Evolutionary conservation across 2,797 vertebrate species (phyloP), one percentile per base, ranked within the genome.

Genomic region (Chaetodon trifasciatus): DNA sequence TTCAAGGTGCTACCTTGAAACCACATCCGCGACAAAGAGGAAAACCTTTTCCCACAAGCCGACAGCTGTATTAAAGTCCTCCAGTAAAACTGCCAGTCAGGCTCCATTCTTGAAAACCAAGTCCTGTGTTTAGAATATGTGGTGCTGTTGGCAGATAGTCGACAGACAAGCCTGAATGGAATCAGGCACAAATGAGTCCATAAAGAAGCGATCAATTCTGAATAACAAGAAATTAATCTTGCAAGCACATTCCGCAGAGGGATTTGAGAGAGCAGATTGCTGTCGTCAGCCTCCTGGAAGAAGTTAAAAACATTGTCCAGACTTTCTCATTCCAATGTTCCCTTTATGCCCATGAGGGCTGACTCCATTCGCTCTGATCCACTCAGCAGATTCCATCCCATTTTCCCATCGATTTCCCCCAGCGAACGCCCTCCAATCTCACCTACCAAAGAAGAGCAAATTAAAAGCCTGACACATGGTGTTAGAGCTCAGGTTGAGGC

Each of bases 351-450:
- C 91, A 89, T 28, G 89, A 92, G 93, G 71, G 44, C 84, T 72
- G 85, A 91, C 81, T 91, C 81, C 86, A 85, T 88, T 88, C 79
- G 61, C 87, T 73, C 50, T 84, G 77, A 92, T 94, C 90, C 91
- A 94, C 90, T 95, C 93, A 90, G 91, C 92, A 93, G 89, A 93
- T 94, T 93, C 90, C 83, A 86, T 84, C 73, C 88, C 84, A 89
- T 92, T 94, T 94, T 91, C 82, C 83, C 87, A 93, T 94, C 78
- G 89, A 93, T 94, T 93, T 93, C 89, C 89, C 89, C 70, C 61
- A 87, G 83, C 63, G 62, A 88, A 86, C 61, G 40, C 83, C 87
- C 79, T 84, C 75, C 84, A 90, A 91, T 93, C 90, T 92, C 84
- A 88, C 83, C 88, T 86, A 88, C 53, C 82, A 61, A 81, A 92